Evolutionary conservation across 2,797 vertebrate genomes (phyloP), one percentile per base, ranked within the genome.

Genomic region (Tokudaia tokunoshimensis): DNA sequence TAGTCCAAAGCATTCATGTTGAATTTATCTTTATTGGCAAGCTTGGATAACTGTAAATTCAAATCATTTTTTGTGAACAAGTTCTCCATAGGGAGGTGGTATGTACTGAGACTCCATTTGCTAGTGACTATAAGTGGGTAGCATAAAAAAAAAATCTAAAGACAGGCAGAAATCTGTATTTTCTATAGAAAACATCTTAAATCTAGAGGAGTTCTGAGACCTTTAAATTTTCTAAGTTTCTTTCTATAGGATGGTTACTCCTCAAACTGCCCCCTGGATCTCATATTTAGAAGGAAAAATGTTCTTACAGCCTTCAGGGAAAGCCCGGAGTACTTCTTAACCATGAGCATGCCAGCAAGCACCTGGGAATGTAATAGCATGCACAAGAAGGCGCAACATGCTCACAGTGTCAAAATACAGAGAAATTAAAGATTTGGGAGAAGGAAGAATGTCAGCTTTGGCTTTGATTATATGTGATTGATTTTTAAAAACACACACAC

Each of bases 111-210:
- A 94, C 84, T 79, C 93, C 67, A 67, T 85, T 90, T 92, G 81
- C 44, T 82, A 50, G 50, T 82, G n/a, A 57, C 34, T 31, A 47
- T 84, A 92, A 94, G 79, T 92, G 47, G 92, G 3, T 26, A 24
- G 47, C 83, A 92, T 78, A 59, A 86, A 85, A 94, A 50, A 52
- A 11, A 94, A 96, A 41, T 31, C 15, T 65, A 12, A 92, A 91
- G 34, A 55, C 3, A 65, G 76, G 59, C 76, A 95, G 44, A n/a
- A 67, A 83, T 67, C 89, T 11, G 8, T 79, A 37, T 47, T 95
- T 96, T 83, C 47, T 78, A 34, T 76, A 84, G 59, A 83, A 94
- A 96, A 92, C 31, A 87, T 67, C 59, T 34, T 88, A 78, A 92
- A 88, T 87, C 1, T 3, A 24, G 14, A 31, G 14, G 37, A 52